Percentiles rank a stretch among this genome's conserved stretches.
These are phyloP conservation scores for Desoria tigrina DNA, from an alignment of 2,888 invertebrate genomes.

Conservation along the genomic window DNA sequence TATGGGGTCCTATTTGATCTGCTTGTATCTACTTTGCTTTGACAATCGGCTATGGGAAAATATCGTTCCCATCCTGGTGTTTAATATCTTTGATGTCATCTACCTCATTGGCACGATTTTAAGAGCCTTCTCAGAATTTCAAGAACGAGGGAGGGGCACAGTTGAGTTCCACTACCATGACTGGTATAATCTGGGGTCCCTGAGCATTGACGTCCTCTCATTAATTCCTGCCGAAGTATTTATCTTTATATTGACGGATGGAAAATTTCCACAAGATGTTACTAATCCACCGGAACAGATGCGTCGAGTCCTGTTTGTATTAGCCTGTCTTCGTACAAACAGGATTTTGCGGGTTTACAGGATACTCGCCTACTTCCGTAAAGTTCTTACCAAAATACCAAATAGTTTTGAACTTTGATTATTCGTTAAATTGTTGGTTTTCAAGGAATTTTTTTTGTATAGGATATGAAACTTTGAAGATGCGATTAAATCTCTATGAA, in stretches of 20 bases:
- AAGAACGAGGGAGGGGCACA: too few species aligned
- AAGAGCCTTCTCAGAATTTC: background rate
- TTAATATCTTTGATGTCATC: conserved; percentile 25
- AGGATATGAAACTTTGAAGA: conserved; percentile 22
- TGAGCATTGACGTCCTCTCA: background rate
- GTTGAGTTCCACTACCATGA: too few species aligned
- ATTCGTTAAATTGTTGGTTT: too few species aligned
- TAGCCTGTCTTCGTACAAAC: conserved; percentile 16
- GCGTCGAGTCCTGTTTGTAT: background rate
- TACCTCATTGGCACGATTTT: conserved; percentile 20
- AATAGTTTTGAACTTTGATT: too few species aligned
- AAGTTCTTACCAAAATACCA: background rate
- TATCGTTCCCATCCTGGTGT: background rate
- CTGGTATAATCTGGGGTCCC: too few species aligned
- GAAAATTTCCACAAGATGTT: too few species aligned
- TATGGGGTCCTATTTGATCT: conserved; percentile 13
- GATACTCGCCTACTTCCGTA: conserved; percentile 24
- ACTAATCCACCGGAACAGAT: too few species aligned
- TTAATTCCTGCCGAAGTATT: background rate
- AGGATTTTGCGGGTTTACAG: conserved; percentile 26
- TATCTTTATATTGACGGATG: too few species aligned
- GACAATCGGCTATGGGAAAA: conserved; percentile 26
- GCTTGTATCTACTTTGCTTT: conserved; percentile 22
- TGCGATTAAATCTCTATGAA: conserved; percentile 24
- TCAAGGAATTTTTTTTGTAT: too few species aligned